Evolutionary conservation across 2,113 vertebrate genomes (phyloP).

Genomic region (Calyptommatus sinebrachiatus): DNA sequence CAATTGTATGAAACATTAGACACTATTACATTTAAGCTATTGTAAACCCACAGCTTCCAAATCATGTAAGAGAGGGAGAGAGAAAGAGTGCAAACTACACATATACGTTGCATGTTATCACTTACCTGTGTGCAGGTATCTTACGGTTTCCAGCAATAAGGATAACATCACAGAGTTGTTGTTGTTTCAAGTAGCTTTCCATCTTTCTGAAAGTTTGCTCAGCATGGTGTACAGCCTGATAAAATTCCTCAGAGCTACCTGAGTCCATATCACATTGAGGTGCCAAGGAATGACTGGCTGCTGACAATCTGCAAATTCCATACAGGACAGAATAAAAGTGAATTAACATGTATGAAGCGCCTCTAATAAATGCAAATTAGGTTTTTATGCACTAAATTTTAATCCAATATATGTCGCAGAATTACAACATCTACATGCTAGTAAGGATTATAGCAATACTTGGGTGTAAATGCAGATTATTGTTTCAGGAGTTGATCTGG

Average conservation of each 20-base stretch:
- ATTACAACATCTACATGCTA: no score
- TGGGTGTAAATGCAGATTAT: no score
- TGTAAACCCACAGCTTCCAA: background rate
- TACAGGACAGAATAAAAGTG: constrained; percentile 26
- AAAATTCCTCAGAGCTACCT: constrained; percentile 76
- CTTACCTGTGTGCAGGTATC: constrained; percentile 80
- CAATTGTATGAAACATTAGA: background rate
- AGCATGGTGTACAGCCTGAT: constrained; percentile 77
- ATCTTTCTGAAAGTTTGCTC: constrained; percentile 81
- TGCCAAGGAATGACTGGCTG: constrained; percentile 60
- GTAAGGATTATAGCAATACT: no score
- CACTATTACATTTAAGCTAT: background rate
- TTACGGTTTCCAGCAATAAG: constrained; percentile 78
- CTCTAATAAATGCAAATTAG: background rate
- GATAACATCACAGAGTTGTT: constrained; percentile 80
- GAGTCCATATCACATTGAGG: constrained; percentile 73
- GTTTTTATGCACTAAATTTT: no score
- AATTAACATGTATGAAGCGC: background rate
- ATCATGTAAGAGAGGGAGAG: no score
- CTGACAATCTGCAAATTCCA: constrained; percentile 62
- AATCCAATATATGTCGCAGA: no score
- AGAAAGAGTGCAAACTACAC: no score
- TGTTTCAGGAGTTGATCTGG: no score
- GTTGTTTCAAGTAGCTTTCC: constrained; percentile 80
- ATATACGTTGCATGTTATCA: background rate